Percentiles rank a stretch among this genome's conserved stretches.
These are phyloP conservation scores for Laticauda laticaudata DNA, from an alignment of 2,113 vertebrate species.

Conservation along the genomic window DNA sequence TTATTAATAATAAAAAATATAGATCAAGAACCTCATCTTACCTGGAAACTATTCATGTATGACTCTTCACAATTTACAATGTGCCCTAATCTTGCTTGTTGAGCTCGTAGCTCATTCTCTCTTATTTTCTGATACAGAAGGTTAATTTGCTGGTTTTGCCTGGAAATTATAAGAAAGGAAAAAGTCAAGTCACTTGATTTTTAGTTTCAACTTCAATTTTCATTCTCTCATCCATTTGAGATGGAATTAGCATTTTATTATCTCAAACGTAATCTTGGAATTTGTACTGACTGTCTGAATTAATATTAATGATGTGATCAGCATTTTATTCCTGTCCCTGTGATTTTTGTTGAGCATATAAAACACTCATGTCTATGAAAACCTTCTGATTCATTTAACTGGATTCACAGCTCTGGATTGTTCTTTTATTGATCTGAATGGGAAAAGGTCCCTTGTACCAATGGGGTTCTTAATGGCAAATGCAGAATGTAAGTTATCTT, in stretches of 20 bases:
- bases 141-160: slow-evolving; percentile 93
- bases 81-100: slow-evolving; percentile 83
- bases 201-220: not conserved
- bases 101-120: slow-evolving; percentile 85
- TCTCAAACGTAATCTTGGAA: not conserved
- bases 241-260: not conserved
- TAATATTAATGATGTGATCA: not conserved
- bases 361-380: not conserved
- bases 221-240: not conserved
- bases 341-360: not conserved
- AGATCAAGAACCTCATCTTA: slow-evolving; percentile 53
- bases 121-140: slow-evolving; percentile 88
- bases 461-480: not conserved
- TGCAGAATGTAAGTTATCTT: not conserved
- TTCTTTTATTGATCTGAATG: not conserved
- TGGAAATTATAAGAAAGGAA: slow-evolving; percentile 64
- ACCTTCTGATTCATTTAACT: not conserved
- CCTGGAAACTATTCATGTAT: slow-evolving; percentile 76
- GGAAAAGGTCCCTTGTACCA: not conserved
- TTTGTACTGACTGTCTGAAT: not conserved
- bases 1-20: not conserved
- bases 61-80: slow-evolving; percentile 78
- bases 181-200: not conserved
- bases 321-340: not conserved
- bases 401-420: not conserved